Base-by-base conservation (phyloP, 2,888 invertebrate species). In the Lasioglossum lativentre region DNA sequence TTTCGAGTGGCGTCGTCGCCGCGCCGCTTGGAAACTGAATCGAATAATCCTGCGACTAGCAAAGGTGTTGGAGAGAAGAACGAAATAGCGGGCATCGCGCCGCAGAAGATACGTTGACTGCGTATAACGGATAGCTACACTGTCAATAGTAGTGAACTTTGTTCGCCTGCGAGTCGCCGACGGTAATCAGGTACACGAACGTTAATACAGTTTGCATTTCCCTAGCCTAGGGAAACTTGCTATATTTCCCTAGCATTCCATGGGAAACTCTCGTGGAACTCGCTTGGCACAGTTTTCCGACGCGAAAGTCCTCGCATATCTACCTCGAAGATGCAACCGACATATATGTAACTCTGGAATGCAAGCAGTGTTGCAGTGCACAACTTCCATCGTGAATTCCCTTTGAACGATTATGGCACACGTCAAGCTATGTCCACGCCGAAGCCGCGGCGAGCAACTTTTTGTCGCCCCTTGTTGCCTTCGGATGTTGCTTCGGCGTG, bases 101-200 rank as follows among this genome's bases (percentile, higher is more conserved):
- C 10, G 59, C 56, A 59, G 42, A 85, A 78, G 77, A 75, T 81
- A 80, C 30, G 59, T 75, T 78, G 75, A 66, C 42, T 80, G n/a
- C n/a, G n/a, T n/a, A n/a, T n/a, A 40, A 38, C 38, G 38, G 12
- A 40, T 19, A 71, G 40, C 40, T 70, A 42, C 19, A 45, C n/a
- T 27, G 14, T 40, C 14, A n/a, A 23, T 23, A 40, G 12, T 12
- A 70, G 30, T 23, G 70, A 78, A 42, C 63, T 66, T 74, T 38
- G 42, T 27, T 87, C 73, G 66, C 19, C 74, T 59, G 74, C 73
- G 71, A 83, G 80, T 88, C 71, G 66, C 85, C 78, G 38, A 78
- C 23, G 78, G 80, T 80, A 73, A 76, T 90, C 90, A 90, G 89
- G 89, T 90, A 90, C 89, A 80, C 73, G 82, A 86, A 80, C 83